Conservation (phyloP, 2,113 vertebrate species). For the Pagrus major region DNA sequence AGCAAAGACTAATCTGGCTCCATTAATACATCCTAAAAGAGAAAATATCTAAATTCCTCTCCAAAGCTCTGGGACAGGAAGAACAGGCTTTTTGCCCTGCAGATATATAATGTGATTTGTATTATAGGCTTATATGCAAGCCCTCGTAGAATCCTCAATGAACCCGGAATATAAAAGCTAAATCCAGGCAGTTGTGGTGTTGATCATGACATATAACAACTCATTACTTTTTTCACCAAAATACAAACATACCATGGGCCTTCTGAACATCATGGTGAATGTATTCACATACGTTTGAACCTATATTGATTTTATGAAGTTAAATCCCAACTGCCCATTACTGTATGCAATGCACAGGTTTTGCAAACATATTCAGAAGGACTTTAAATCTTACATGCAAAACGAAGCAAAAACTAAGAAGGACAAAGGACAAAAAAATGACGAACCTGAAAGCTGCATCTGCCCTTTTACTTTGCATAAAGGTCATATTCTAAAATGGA, state of each 20-base stretch:
- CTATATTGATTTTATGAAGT: not conserved
- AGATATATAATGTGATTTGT: slow-evolving; percentile 57
- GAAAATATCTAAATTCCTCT: slow-evolving; percentile 61
- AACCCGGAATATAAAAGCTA: slow-evolving; percentile 3
- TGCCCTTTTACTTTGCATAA: slow-evolving; percentile 57
- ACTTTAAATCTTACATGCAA: slow-evolving; percentile 15
- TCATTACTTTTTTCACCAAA: not conserved
- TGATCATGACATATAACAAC: slow-evolving; percentile 9
- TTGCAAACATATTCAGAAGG: slow-evolving; percentile 2
- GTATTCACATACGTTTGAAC: slow-evolving; percentile 10
- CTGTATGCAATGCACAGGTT: not conserved
- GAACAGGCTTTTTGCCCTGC: slow-evolving; percentile 41
- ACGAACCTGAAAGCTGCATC: slow-evolving; percentile 19
- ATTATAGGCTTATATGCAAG: slow-evolving; percentile 35
- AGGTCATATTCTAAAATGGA: slow-evolving; percentile 52
- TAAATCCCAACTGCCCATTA: not conserved
- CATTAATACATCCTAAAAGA: slow-evolving; percentile 66
- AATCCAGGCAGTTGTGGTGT: slow-evolving; percentile 14
- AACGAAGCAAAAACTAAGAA: slow-evolving; percentile 7
- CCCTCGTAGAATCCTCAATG: slow-evolving; percentile 26
- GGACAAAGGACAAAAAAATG: not conserved
- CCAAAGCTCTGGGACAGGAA: slow-evolving; percentile 55
- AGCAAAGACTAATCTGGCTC: slow-evolving; percentile 69
- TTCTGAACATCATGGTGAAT: not conserved
- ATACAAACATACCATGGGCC: not conserved